These are phyloP conservation scores for Turnix velox DNA, from an alignment of 2,113 vertebrate genomes.

Conservation along the genomic window DNA sequence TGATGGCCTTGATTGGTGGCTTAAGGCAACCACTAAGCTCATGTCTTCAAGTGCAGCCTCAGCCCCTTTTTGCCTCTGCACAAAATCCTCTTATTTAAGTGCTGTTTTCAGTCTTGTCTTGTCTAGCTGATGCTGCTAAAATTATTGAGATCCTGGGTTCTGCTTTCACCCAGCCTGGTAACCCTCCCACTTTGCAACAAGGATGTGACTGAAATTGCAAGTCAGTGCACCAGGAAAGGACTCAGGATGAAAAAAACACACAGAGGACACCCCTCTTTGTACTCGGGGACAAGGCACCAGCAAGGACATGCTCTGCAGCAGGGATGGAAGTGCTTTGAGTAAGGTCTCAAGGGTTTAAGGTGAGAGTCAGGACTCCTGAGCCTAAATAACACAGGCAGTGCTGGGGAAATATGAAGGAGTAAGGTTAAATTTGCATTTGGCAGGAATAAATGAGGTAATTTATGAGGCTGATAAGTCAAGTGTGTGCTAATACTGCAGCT, in stretches of 20 bases:
- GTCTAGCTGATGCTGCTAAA: constrained; percentile 27
- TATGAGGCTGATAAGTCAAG: neutral
- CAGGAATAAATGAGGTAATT: neutral
- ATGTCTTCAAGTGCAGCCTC: neutral
- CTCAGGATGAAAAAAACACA: neutral
- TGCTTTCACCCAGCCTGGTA: neutral
- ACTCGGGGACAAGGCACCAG: neutral
- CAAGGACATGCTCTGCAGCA: neutral
- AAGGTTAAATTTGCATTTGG: neutral
- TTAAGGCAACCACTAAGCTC: neutral
- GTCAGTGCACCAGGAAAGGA: neutral
- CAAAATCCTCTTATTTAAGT: constrained; percentile 35
- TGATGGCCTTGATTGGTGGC: neutral
- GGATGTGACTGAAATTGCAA: constrained; percentile 17
- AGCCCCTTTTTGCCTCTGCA: neutral
- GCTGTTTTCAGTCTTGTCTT: neutral
- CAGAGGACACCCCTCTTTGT: neutral
- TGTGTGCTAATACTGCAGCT: neutral
- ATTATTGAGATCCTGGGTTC: neutral
- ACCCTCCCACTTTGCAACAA: neutral
- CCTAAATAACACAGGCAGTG: neutral
- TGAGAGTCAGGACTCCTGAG: neutral
- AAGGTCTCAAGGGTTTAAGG: neutral
- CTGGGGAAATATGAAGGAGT: neutral
- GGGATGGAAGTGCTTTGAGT: neutral